Base-by-base conservation (phyloP, 2,888 invertebrate genomes). In the Diaperis boleti region DNA sequence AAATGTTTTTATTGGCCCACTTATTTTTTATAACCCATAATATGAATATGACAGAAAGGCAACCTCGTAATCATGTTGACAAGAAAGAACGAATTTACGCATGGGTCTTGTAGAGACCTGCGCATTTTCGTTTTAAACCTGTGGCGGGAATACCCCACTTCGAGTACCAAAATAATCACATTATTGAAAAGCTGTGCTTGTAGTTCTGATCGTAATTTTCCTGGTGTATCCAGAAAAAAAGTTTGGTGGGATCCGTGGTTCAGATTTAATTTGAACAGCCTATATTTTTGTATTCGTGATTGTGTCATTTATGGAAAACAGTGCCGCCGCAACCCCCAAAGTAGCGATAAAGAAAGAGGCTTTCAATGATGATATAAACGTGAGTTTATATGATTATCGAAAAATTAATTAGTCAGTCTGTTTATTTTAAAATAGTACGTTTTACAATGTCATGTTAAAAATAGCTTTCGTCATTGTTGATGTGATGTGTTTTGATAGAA, bases 321-420 rank as follows among this genome's bases (percentile, higher is more conserved):
- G 68, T 68, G 68, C 62, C 49, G 59, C 62, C 26, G 67, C 65
- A 42, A 72, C 72, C 37, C 66, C 74, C 22, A 72, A 72, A 61
- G 65, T 73, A 29, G 15, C 81, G 65, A 84, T 88, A 70, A 91
- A 91, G 81, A 90, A 90, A 81, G 90, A 91, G 79, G 83, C 86
- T 73, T 82, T 84, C 65, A 89, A 88, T 82, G 90, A 91, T 83
- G 91, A 91, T 83, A 91, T 91, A 79, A 90, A 90, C 87, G 91
- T 91, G 83, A 75, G 49, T 49, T 11, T 1, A 4, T 18, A 5
- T 44, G 20, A 11, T 33, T 10, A 6, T 3, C 8, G 3, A 7
- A 22, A 29, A 29, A 41, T 52, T 56, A 44, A 56, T 56, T 56
- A 56, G 45, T 26, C 20, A 37, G 52, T 52, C 39, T 35, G 59